A percentile compares a stretch with the other conserved stretches of the same genome.
These are phyloP conservation scores for Myotis brandtii DNA, from an alignment of 2,113 vertebrate species.

Conservation along the genomic window DNA sequence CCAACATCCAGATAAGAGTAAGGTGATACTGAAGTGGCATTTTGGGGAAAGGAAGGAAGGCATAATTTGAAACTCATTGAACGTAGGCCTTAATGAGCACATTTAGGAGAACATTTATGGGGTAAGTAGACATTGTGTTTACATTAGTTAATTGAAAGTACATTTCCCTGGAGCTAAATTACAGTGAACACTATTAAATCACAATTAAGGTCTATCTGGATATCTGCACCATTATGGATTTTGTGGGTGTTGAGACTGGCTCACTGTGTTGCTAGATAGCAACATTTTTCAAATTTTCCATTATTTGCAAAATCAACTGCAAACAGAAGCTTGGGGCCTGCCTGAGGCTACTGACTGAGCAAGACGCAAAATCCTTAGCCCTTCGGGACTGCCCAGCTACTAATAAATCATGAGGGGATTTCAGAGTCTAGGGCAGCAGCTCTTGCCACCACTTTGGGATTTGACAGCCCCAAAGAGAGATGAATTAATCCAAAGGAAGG, in stretches of 20 bases:
- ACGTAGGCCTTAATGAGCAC: slow-evolving; percentile 68
- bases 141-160: slow-evolving; percentile 82
- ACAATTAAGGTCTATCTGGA: slow-evolving; percentile 80
- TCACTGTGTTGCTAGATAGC: slow-evolving; percentile 26
- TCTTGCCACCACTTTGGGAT: neutral
- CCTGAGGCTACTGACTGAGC: neutral
- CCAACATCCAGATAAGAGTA: neutral
- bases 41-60: neutral
- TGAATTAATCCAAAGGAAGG: neutral
- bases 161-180: slow-evolving; percentile 82
- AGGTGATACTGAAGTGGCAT: neutral
- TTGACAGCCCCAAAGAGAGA: neutral
- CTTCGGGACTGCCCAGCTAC: neutral
- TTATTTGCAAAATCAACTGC: slow-evolving; percentile 6
- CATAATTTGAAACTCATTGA: slow-evolving; percentile 12
- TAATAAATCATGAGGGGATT: neutral
- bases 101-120: slow-evolving; percentile 77
- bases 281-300: slow-evolving; percentile 21
- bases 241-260: neutral
- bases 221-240: slow-evolving; percentile 72
- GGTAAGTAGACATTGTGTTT: slow-evolving; percentile 80
- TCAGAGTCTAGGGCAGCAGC: neutral
- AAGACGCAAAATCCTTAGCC: neutral
- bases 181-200: slow-evolving; percentile 81
- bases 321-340: neutral